phyloP scores from a whole-genome alignment of 2,888 invertebrate species.

The Tiliacea aurago region DNA sequence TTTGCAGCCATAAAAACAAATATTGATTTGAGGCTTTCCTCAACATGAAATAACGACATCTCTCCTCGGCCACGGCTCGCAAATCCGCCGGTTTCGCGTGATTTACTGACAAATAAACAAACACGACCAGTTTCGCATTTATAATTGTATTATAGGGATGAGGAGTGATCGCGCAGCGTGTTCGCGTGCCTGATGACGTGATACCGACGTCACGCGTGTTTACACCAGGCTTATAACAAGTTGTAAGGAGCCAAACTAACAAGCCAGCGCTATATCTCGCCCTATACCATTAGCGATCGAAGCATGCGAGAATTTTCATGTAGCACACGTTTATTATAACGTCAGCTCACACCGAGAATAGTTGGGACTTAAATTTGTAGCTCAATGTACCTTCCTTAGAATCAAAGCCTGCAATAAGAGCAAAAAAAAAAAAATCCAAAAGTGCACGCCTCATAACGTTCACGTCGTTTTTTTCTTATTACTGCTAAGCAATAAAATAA shows the following conservation, averaged over 20 bases:
- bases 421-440: too few species aligned
- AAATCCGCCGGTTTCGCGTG: conserved; percentile 72
- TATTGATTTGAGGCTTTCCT: conserved; percentile 35
- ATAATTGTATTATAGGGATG: conserved; percentile 80
- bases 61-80: conserved; percentile 22
- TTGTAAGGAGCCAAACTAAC: conserved; percentile 85
- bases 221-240: conserved; percentile 84
- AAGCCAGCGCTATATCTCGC: conserved; percentile 78
- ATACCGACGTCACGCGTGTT: conserved; percentile 88
- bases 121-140: conserved; percentile 73
- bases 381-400: background rate
- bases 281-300: conserved; percentile 70
- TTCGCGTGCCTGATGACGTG: conserved; percentile 88
- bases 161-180: conserved; percentile 77
- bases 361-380: conserved; percentile 5
- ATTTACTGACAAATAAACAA: conserved; percentile 75
- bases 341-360: conserved; percentile 47
- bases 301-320: conserved; percentile 78
- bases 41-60: conserved; percentile 43
- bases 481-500: too few species aligned
- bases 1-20: conserved; percentile 35
- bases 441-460: too few species aligned
- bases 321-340: conserved; percentile 58
- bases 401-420: background rate
- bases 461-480: too few species aligned